Base-by-base conservation (phyloP, 2,113 vertebrate genomes). In the Pyxicephalus adspersus region DNA sequence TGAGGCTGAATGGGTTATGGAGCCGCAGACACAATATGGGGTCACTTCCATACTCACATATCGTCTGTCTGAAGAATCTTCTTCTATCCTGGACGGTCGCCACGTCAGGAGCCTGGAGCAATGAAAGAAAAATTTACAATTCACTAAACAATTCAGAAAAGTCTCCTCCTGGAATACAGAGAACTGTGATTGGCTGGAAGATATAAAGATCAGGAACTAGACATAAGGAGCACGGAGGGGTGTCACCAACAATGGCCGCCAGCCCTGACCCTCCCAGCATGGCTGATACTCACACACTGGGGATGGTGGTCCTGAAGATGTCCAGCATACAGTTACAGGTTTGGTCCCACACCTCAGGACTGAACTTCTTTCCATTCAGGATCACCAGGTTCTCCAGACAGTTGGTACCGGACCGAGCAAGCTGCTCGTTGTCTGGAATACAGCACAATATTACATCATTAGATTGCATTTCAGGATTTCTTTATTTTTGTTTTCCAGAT, bases 361-460 rank as follows among this genome's bases (percentile, higher is more conserved):
- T 97, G 91, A 99, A 99, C 88, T 99, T 99, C 88, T 97, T 94
- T 67, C 98, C 97, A 0, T 96, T 99, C 84, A 97, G 92, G 87
- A 99, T 99, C 65, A 99, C 98, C 85, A 99, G 91, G 87, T 98
- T 99, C 91, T 99, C 98, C 84, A 98, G 88, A 84, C 98, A 99
- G 87, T 99, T 99, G 1, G 96, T 99, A 58, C 97, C 96, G 0
- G 98, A 99, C n/a, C 96, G 94, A 25, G 98, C 96, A 88, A 99
- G 87, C 87, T 99, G 97, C 83, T 99, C 98, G 31, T 98, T 98
- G 88, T 99, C 98, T 99, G 90, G 23, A 83, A 83, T 84, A 45
- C 2, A 13, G 15, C 9, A 45, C 38, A 45, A n/a, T n/a, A n/a
- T n/a, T n/a, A n/a, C n/a, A n/a, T n/a, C n/a, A n/a, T n/a, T n/a